Conservation (phyloP, 1,140 invertebrate genomes). For the Diorhabda elongata region DNA sequence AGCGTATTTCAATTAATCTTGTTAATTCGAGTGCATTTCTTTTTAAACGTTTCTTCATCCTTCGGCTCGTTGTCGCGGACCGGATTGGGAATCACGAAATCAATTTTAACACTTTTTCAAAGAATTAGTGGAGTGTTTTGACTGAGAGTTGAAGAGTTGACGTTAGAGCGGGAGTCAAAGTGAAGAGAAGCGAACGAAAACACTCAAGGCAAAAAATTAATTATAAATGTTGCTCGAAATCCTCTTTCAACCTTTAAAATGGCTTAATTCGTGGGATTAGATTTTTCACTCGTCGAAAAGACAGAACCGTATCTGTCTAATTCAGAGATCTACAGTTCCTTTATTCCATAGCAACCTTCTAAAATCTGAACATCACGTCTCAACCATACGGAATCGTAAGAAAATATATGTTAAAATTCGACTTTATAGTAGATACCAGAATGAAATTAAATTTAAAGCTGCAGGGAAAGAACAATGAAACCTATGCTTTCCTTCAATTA, state of each 20-base stretch:
- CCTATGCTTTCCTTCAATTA: no score
- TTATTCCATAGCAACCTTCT: no score
- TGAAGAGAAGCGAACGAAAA: not conserved
- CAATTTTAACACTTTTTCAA: not conserved
- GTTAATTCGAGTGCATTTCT: not conserved
- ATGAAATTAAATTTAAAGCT: no score
- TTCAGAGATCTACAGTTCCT: no score
- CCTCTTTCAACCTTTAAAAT: not conserved
- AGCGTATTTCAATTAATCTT: not conserved
- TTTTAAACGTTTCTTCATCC: slow-evolving; percentile 3
- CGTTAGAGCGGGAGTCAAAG: not conserved
- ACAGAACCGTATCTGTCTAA: no score
- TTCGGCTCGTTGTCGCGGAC: not conserved
- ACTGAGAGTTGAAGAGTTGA: not conserved
- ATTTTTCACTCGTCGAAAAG: not conserved
- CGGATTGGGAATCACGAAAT: not conserved
- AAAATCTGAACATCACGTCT: no score
- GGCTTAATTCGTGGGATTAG: not conserved
- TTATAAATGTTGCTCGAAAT: slow-evolving; percentile 1
- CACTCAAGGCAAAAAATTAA: not conserved
- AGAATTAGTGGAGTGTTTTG: not conserved
- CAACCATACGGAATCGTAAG: no score
- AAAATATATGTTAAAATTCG: no score
- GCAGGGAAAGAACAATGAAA: no score
- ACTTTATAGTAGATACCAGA: no score